Evolutionary conservation across 2,113 vertebrate genomes (phyloP).

Genomic region (Synchiropus splendidus): DNA sequence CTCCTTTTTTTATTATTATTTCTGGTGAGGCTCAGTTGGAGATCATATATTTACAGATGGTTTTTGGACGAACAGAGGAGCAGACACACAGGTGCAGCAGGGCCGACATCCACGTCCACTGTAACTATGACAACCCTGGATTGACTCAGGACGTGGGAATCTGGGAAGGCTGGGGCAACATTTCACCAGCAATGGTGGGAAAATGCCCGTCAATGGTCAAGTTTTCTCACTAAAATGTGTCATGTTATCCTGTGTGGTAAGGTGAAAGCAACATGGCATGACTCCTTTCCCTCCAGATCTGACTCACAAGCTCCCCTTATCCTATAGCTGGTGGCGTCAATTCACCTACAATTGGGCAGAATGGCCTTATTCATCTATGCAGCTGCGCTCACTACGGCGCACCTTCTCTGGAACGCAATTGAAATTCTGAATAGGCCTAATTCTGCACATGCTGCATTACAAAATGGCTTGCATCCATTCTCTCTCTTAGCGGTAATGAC

Average conservation of each 20-base stretch:
- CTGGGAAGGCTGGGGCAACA: constrained; percentile 28
- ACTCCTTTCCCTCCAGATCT: constrained; percentile 12
- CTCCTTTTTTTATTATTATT: background rate
- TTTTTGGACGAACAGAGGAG: constrained; percentile 46
- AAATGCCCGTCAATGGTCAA: constrained; percentile 4
- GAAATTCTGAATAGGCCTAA: constrained; percentile 69
- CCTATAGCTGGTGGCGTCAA: constrained; percentile 44
- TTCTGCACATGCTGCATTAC: constrained; percentile 69
- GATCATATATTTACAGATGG: background rate
- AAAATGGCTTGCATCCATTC: constrained; percentile 69
- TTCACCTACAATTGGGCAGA: constrained; percentile 57
- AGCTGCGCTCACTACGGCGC: constrained; percentile 65
- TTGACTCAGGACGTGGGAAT: constrained; percentile 69
- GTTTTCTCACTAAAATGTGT: too few species aligned
- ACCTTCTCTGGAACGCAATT: constrained; percentile 64
- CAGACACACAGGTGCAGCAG: constrained; percentile 64
- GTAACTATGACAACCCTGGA: constrained; percentile 73
- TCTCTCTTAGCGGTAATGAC: constrained; percentile 48
- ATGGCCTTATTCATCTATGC: constrained; percentile 67
- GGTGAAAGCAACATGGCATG: constrained; percentile 1
- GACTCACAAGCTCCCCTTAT: constrained; percentile 32
- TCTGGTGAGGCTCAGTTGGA: background rate
- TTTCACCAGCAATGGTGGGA: constrained; percentile 24
- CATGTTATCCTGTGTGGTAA: too few species aligned
- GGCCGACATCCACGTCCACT: constrained; percentile 59